phyloP scores from a whole-genome alignment of 2,888 invertebrate species.

The Lochmaea capreae region DNA sequence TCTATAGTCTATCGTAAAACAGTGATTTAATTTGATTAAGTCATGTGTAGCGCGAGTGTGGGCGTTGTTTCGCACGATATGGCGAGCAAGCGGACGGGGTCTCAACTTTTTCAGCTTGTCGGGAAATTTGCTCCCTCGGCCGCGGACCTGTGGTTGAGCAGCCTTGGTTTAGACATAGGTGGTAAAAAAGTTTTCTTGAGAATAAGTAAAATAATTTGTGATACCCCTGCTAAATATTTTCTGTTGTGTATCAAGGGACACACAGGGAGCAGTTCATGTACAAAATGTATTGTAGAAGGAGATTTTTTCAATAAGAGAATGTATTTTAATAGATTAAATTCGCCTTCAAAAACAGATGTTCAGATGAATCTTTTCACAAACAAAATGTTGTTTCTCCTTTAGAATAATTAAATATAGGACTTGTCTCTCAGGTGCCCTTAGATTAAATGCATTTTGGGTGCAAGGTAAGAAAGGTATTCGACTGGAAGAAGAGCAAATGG shows the following conservation, averaged over 20 bases:
- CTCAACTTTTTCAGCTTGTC: too few species aligned
- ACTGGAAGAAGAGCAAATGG: slow-evolving; percentile 13
- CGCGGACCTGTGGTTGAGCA: too few species aligned
- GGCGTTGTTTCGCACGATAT: too few species aligned
- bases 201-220: slow-evolving; percentile 28
- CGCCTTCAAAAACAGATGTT: slow-evolving; percentile 24
- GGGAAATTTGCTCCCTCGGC: too few species aligned
- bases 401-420: slow-evolving; percentile 12
- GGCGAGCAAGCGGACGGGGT: too few species aligned
- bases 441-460: slow-evolving; percentile 45
- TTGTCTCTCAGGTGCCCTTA: slow-evolving; percentile 12
- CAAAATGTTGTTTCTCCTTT: slow-evolving; percentile 19
- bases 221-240: slow-evolving; percentile 30
- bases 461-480: slow-evolving; percentile 17
- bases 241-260: slow-evolving; percentile 20
- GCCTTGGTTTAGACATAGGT: neutral
- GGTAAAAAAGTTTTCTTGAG: slow-evolving; percentile 15
- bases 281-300: slow-evolving; percentile 24
- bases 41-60: too few species aligned
- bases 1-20: too few species aligned
- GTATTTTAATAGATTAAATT: slow-evolving; percentile 13
- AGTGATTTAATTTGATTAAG: too few species aligned
- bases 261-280: slow-evolving; percentile 24
- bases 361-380: slow-evolving; percentile 24
- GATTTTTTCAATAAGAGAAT: slow-evolving; percentile 20